Evolutionary conservation across 2,113 vertebrate genomes (phyloP).

Genomic region (Gyps fulvus): DNA sequence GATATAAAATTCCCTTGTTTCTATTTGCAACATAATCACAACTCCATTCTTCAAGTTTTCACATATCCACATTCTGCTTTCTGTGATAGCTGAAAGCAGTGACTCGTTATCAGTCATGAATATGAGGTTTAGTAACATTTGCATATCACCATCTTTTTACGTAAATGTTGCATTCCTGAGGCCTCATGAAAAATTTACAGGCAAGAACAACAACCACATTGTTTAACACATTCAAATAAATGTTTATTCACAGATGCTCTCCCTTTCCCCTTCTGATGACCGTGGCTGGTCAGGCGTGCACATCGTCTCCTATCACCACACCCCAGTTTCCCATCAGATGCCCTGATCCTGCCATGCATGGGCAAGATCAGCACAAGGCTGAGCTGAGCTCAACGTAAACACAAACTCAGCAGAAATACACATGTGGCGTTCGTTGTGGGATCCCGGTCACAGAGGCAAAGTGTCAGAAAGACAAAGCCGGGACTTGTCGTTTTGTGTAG

Average conservation of each 20-base stretch:
- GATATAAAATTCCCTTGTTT: neutral
- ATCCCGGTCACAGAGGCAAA: neutral
- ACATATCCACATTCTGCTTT: neutral
- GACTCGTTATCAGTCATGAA: neutral
- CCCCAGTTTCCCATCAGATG: neutral
- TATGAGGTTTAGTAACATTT: neutral
- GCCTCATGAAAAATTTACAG: neutral
- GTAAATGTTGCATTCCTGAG: neutral
- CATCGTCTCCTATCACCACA: neutral
- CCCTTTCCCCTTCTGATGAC: neutral
- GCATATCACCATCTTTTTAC: neutral
- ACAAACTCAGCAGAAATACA: neutral
- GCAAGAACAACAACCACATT: neutral
- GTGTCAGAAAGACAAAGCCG: slow-evolving; percentile 48
- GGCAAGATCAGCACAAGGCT: neutral
- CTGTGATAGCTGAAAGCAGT: neutral
- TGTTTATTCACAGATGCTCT: neutral
- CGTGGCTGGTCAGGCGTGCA: neutral
- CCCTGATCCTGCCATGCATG: neutral
- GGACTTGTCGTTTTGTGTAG: slow-evolving; percentile 2
- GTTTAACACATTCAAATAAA: neutral
- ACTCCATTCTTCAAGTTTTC: neutral
- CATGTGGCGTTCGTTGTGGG: neutral
- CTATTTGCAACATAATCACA: neutral
- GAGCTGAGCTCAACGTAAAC: neutral